Base-by-base conservation (phyloP, 2,113 vertebrate genomes). In the Ploceus nigricollis region DNA sequence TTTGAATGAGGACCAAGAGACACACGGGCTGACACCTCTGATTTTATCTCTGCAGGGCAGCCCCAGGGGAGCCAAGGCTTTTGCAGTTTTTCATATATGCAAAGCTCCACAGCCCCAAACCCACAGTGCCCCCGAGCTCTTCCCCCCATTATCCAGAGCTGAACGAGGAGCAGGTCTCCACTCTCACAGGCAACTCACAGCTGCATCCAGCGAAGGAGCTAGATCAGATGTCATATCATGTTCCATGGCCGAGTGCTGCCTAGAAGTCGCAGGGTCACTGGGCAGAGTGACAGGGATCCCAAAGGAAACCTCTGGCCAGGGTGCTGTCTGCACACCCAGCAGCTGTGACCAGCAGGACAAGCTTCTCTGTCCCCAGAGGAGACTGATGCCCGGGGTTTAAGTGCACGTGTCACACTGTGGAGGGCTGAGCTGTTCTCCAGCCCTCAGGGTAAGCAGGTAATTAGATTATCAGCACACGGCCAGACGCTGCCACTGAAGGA, bases 381-480 rank as follows among this genome's bases (percentile, higher is more conserved):
- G n/a, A 11, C 31, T 50, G 81, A 0, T 27, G 53, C 42, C 45
- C 1, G 0, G 44, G 73, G 19, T 90, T 82, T 60, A 84, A 19
- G 60, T 8, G 61, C 90, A 94, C 82, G 2, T 75, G 70, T 71
- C 39, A 40, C 28, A 1, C 61, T 15, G 54, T 27, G 15, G 31
- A 65, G 37, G 15, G 63, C 63, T 44, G 77, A 93, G 77, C 93
- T 82, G 82, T 42, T 48, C 75, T 68, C 56, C 78, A 61, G 40
- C 61, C 88, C 82, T 25, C 72, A 15, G 80, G 60, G 50, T 95
- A 94, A 95, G 81, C 91, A 76, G 66, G 68, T 94, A 94, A 97
- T 89, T 69, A 65, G 95, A 94, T 96, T 95, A 95, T 7, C 17
- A 86, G 87, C 2, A 7, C 79, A 85, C 0, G 2, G 65, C 58